phyloP scores from a whole-genome alignment of 1,140 invertebrate species.

The Archegozetes longisetosus region DNA sequence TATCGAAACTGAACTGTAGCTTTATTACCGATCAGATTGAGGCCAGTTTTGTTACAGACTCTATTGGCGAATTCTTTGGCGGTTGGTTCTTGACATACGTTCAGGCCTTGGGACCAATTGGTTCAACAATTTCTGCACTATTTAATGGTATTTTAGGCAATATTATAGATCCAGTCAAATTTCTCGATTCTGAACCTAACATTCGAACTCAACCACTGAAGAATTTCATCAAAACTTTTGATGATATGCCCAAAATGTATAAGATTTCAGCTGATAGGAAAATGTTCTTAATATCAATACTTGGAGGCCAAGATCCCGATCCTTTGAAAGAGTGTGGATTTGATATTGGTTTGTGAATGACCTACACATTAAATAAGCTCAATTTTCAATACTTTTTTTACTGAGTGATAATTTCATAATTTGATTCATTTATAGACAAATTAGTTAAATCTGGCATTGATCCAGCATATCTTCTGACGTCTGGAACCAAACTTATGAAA shows the following conservation, averaged over 20 bases:
- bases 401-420: no score
- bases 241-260: neutral
- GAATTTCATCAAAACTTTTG: neutral
- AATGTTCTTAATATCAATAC: neutral
- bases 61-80: neutral
- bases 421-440: no score
- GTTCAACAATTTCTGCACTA: neutral
- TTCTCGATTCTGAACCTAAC: neutral
- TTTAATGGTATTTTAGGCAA: neutral
- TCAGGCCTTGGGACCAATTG: neutral
- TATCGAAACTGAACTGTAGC: neutral
- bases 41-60: neutral
- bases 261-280: neutral
- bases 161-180: neutral
- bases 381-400: no score
- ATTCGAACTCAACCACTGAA: neutral
- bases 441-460: no score
- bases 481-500: no score
- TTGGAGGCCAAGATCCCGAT: neutral
- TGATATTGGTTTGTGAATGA: neutral
- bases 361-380: no score
- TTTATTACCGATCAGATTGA: no score
- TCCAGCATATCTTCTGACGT: no score
- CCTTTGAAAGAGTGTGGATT: neutral
- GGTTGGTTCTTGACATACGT: neutral